Evolutionary conservation across 2,888 invertebrate genomes (phyloP).

Genomic region (Eulithis prunata): DNA sequence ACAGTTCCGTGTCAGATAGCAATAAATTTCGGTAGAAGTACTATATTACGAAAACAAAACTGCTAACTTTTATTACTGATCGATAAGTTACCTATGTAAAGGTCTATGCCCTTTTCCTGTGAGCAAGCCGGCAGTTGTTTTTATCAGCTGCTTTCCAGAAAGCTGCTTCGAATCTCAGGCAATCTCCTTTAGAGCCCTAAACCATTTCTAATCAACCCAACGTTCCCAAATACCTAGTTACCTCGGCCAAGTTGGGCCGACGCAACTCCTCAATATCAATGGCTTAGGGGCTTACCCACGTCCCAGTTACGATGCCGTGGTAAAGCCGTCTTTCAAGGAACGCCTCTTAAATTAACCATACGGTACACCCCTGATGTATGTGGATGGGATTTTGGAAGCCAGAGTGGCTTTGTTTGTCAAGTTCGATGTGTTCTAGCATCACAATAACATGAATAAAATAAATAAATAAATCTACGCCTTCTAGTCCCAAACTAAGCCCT

Average conservation of each 20-base stretch:
- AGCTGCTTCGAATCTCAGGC: no score
- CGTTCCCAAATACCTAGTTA: slow-evolving; percentile 26
- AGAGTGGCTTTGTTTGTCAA: not conserved
- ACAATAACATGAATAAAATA: no score
- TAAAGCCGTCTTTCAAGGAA: slow-evolving; percentile 22
- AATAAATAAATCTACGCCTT: no score
- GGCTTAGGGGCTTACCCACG: slow-evolving; percentile 31
- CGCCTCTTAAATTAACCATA: slow-evolving; percentile 28
- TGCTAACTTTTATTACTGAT: no score
- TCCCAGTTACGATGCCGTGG: slow-evolving; percentile 19
- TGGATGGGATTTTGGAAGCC: slow-evolving; percentile 7
- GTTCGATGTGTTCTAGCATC: slow-evolving; percentile 33
- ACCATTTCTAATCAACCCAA: slow-evolving; percentile 22
- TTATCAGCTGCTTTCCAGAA: no score
- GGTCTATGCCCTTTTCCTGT: no score
- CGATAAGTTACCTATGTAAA: no score
- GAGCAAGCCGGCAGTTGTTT: not conserved
- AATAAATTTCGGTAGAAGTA: no score
- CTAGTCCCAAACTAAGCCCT: no score
- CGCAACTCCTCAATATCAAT: slow-evolving; percentile 27
- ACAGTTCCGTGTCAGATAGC: no score
- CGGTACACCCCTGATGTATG: slow-evolving; percentile 20
- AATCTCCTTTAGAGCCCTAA: not conserved
- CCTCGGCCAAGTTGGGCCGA: slow-evolving; percentile 22
- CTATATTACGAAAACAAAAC: no score